Base-by-base conservation (phyloP, 2,888 invertebrate species). In the Herminia tarsipennalis region DNA sequence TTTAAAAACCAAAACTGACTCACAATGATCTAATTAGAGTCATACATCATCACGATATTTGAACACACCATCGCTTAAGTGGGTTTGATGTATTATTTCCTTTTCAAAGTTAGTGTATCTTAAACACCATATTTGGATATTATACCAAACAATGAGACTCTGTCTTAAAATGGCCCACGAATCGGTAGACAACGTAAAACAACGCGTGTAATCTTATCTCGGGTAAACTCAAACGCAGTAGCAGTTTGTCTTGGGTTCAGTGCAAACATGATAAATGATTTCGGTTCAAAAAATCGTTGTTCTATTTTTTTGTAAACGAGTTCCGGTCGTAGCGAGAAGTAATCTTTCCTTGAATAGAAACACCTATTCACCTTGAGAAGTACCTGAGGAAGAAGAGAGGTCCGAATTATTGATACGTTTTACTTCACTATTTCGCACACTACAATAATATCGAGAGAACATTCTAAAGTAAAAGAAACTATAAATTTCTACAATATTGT, bases 361-460 rank as follows among this genome's bases (percentile, higher is more conserved):
- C 86, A 89, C 89, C 89, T 88, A 89, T 89, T 90, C 88, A 90
- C 88, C 88, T 89, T 89, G 89, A 88, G 89, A 90, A 90, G 89
- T 90, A 90, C 89, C 89, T 90, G 89, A 76, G 88, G 81, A 89
- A 90, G 86, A 89, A 90, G 86, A 89, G 86, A 90, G 81, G 78
- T 70, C 74, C 78, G 74, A 75, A 82, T 90, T 89, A 88, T 83
- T 86, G 70, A 80, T 73, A 76, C 60, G 66, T 67, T 62, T 60
- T 56, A 40, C 52, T 52, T 41, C 36, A 50, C 48, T 17, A 63
- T 43, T 52, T 63, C 36, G 48, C n/a, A 52, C 43, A 37, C 52
- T 48, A 60, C 42, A 64, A 40, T 45, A 38, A 48, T 50, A 51
- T 58, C 29, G 34, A 34, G 34, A 63, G 37, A 33, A 25, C 4